These are phyloP conservation scores for Lycaon pictus DNA, from an alignment of 2,113 vertebrate genomes.

Conservation along the genomic window DNA sequence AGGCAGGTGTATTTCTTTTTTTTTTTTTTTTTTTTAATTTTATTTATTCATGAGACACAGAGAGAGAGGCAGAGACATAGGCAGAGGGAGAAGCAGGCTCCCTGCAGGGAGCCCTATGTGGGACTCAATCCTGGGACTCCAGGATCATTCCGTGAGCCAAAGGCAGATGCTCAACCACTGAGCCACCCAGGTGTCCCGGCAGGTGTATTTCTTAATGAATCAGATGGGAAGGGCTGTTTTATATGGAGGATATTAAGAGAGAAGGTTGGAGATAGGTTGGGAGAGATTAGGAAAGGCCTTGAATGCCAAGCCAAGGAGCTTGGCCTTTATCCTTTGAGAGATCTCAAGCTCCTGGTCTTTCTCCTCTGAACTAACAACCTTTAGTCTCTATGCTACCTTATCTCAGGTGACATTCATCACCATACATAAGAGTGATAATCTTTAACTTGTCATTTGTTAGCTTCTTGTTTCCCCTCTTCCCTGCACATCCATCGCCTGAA, in stretches of 20 bases:
- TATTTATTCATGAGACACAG: no score
- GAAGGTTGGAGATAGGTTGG: neutral
- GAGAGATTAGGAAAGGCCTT: neutral
- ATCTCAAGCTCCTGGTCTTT: neutral
- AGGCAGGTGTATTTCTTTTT: neutral
- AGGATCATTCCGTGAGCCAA: no score
- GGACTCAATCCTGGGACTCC: no score
- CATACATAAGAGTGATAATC: neutral
- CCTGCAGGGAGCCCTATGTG: no score
- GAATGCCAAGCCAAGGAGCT: neutral
- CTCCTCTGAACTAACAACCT: neutral
- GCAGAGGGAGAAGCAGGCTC: no score
- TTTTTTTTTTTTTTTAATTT: no score
- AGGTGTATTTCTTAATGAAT: constrained; percentile 35
- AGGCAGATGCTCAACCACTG: no score
- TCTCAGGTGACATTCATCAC: neutral
- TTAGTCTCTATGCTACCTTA: neutral
- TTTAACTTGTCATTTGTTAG: neutral
- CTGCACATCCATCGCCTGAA: neutral
- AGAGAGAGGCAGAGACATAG: no score
- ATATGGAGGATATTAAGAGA: neutral
- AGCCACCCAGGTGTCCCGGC: no score
- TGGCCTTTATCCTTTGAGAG: neutral
- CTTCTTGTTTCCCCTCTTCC: neutral
- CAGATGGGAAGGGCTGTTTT: neutral